Conservation (phyloP, 2,113 vertebrate genomes). For the Tretioscincus oriximinensis region DNA sequence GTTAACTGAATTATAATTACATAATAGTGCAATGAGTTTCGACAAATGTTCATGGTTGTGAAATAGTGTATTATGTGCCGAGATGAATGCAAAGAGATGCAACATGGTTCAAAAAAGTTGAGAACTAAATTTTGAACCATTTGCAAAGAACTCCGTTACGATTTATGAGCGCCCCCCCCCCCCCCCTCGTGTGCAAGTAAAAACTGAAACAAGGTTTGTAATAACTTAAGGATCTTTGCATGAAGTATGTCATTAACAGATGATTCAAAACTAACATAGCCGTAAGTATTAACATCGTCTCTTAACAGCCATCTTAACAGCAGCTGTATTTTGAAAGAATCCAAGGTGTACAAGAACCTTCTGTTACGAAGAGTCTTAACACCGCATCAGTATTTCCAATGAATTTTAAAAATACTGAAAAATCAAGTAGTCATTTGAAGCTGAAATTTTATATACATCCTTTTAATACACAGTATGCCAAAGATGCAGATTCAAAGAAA, state of each 20-base stretch:
- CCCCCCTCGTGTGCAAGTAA: slow-evolving; percentile 44
- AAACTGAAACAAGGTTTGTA: slow-evolving; percentile 47
- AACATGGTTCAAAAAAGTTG: slow-evolving; percentile 61
- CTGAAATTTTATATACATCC: slow-evolving; percentile 65
- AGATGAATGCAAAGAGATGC: slow-evolving; percentile 72
- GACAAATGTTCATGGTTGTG: slow-evolving; percentile 72
- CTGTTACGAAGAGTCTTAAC: slow-evolving; percentile 46
- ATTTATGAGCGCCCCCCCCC: slow-evolving; percentile 51
- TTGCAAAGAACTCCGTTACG: slow-evolving; percentile 51
- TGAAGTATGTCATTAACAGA: slow-evolving; percentile 68
- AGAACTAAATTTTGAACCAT: slow-evolving; percentile 62
- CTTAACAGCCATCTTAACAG: slow-evolving; percentile 58
- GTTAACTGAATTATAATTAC: slow-evolving; percentile 77
- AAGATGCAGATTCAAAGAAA: slow-evolving; percentile 63
- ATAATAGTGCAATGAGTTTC: slow-evolving; percentile 77
- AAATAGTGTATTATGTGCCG: slow-evolving; percentile 74
- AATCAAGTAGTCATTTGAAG: slow-evolving; percentile 59
- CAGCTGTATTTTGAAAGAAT: slow-evolving; percentile 52
- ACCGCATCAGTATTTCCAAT: slow-evolving; percentile 54
- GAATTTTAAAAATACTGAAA: slow-evolving; percentile 70
- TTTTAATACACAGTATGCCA: slow-evolving; percentile 65
- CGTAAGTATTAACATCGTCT: slow-evolving; percentile 66
- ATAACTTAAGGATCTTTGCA: slow-evolving; percentile 65
- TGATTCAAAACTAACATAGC: slow-evolving; percentile 66
- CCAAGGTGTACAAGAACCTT: slow-evolving; percentile 64